phyloP scores from a whole-genome alignment of 92 coral and sea anemone genomes.

The Desmophyllum pertusum region DNA sequence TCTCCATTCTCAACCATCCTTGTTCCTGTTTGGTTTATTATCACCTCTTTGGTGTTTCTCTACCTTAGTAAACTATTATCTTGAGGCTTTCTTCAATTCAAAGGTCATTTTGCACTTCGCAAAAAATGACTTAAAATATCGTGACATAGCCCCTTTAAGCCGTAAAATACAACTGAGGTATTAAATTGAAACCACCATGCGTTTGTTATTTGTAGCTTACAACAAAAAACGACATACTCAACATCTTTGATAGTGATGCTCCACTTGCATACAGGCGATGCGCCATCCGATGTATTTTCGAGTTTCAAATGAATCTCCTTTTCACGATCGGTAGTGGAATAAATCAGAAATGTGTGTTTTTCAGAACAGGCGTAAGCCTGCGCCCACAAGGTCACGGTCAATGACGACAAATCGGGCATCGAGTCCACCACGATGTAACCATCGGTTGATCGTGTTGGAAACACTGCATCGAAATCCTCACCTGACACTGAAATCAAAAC shows the following conservation, averaged over 20 bases:
- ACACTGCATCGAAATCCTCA: conserved; percentile 7
- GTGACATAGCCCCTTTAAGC: too few relatives aligned
- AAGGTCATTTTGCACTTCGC: too few relatives aligned
- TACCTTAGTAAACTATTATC: too few relatives aligned
- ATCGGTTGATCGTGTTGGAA: not conserved
- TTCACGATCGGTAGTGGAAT: not conserved
- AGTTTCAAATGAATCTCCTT: not conserved
- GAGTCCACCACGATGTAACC: not conserved
- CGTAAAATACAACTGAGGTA: too few relatives aligned
- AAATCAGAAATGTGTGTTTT: not conserved
- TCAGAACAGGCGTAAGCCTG: not conserved
- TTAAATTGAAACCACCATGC: not conserved
- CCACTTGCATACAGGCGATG: not conserved
- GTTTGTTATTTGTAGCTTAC: not conserved
- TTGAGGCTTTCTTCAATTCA: too few relatives aligned
- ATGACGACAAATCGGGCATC: not conserved
- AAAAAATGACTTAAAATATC: too few relatives aligned
- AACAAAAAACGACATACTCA: conserved; percentile 1
- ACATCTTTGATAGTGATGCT: not conserved
- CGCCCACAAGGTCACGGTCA: not conserved
- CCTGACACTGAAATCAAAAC: not conserved
- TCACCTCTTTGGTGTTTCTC: too few relatives aligned
- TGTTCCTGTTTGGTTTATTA: too few relatives aligned
- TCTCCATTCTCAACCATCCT: too few relatives aligned
- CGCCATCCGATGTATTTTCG: not conserved